Evolutionary conservation across 1,140 invertebrate species (phyloP).

Genomic region (Triops cancriformis): DNA sequence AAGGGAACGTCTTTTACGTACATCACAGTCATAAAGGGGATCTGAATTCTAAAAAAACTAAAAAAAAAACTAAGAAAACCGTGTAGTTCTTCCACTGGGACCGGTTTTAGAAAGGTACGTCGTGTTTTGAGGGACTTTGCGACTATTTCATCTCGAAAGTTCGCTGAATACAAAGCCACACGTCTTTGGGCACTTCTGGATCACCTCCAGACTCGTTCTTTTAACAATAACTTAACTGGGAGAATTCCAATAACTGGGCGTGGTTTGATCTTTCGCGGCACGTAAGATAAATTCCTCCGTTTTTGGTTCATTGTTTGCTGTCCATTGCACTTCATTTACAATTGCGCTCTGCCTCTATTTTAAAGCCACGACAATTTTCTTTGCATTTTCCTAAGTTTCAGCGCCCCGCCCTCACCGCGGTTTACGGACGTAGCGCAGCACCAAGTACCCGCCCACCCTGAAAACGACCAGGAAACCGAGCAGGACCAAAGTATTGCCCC

Average conservation of each 20-base stretch:
- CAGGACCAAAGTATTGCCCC: slow-evolving; percentile 67
- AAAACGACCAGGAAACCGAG: slow-evolving; percentile 63
- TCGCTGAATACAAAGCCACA: too few species aligned
- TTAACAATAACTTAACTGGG: background rate
- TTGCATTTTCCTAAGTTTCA: background rate
- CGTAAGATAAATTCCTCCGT: background rate
- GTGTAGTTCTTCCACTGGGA: too few species aligned
- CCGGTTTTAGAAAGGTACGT: too few species aligned
- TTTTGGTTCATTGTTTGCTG: background rate
- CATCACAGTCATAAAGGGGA: background rate
- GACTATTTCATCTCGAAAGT: too few species aligned
- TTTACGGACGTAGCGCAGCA: slow-evolving; percentile 60
- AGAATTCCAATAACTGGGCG: background rate
- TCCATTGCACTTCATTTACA: slow-evolving; percentile 20
- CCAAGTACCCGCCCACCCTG: slow-evolving; percentile 62
- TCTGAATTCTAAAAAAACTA: background rate
- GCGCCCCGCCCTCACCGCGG: slow-evolving; percentile 35
- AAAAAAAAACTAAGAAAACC: too few species aligned
- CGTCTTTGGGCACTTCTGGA: too few species aligned
- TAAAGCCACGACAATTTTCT: too few species aligned
- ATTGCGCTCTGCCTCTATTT: slow-evolving; percentile 2
- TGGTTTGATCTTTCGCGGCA: background rate
- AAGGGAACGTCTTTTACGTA: background rate
- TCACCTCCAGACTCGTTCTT: too few species aligned
- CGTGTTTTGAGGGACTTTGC: too few species aligned